A percentile compares a stretch with the other conserved stretches of the same genome.
Evolutionary conservation across 37 sponge, comb jelly and placozoan genomes (phyloP).

Genomic region (Mnemiopsis leidyi): DNA sequence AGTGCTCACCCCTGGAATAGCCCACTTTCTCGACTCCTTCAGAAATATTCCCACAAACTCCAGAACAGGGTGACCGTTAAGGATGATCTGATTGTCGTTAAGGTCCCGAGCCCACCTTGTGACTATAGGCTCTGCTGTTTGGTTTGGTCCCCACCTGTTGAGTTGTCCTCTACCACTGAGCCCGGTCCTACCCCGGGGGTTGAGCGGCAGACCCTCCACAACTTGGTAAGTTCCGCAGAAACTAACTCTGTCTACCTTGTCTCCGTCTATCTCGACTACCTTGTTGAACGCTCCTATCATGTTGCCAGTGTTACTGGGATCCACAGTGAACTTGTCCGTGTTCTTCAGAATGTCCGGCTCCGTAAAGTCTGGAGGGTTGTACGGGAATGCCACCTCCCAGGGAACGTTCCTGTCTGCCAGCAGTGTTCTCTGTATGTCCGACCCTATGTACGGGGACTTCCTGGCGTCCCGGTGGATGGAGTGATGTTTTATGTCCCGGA

Average conservation of each 20-base stretch:
- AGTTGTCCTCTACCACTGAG: conserved; percentile 19
- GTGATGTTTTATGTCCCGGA: background rate
- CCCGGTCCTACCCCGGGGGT: conserved; percentile 35
- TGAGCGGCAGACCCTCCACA: conserved; percentile 40
- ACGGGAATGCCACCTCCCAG: conserved; percentile 60
- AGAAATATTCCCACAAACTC: conserved; percentile 62
- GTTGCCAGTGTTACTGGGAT: background rate
- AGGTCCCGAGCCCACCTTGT: conserved; percentile 37
- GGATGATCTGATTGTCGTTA: background rate
- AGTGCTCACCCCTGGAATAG: conserved; percentile 23
- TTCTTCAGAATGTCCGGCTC: background rate
- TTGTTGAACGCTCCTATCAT: conserved; percentile 10
- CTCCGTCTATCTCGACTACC: conserved; percentile 20
- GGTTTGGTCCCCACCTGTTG: conserved; percentile 56
- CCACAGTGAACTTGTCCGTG: conserved; percentile 29
- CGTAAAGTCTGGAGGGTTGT: conserved; percentile 51
- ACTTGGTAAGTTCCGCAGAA: conserved; percentile 18
- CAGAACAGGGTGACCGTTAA: conserved; percentile 26
- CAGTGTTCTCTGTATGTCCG: background rate
- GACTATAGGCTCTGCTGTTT: conserved; percentile 41
- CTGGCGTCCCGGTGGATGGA: conserved; percentile 35
- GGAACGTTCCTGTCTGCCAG: background rate
- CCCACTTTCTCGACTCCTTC: conserved; percentile 13
- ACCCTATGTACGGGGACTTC: conserved; percentile 45
- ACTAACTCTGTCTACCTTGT: conserved; percentile 32